Conservation (phyloP, 2,113 vertebrate genomes). For the Sander vitreus region DNA sequence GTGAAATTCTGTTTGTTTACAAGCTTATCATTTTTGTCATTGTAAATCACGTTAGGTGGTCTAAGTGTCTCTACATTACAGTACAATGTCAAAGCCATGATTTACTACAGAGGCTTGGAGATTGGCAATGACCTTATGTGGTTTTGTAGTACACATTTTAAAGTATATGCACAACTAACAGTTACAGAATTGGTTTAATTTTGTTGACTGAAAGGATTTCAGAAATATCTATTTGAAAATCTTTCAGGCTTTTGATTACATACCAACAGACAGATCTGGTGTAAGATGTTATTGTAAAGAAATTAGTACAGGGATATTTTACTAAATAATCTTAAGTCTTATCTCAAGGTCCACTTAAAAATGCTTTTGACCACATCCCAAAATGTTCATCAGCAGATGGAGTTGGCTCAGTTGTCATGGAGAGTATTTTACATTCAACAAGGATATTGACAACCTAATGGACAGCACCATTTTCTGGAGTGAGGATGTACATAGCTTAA, state of each 20-base stretch:
- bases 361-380: background rate
- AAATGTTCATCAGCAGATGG: background rate
- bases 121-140: slow-evolving; percentile 23
- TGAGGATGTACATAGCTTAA: background rate
- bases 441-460: background rate
- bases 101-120: slow-evolving; percentile 5
- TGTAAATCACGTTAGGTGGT: background rate
- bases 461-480: background rate
- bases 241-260: background rate
- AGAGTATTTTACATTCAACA: background rate
- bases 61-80: slow-evolving; percentile 1
- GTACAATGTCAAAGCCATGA: slow-evolving; percentile 32
- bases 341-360: background rate
- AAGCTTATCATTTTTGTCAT: background rate
- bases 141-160: background rate
- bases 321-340: background rate
- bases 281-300: background rate
- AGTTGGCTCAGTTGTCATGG: background rate
- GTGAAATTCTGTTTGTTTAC: slow-evolving; percentile 15
- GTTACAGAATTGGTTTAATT: background rate
- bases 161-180: background rate
- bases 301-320: background rate
- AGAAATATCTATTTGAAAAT: background rate
- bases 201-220: background rate
- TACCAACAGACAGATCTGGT: background rate